Evolutionary conservation across 2,113 vertebrate genomes (phyloP), one percentile per base, ranked within the genome.

Genomic region (Brachyistius frenatus): DNA sequence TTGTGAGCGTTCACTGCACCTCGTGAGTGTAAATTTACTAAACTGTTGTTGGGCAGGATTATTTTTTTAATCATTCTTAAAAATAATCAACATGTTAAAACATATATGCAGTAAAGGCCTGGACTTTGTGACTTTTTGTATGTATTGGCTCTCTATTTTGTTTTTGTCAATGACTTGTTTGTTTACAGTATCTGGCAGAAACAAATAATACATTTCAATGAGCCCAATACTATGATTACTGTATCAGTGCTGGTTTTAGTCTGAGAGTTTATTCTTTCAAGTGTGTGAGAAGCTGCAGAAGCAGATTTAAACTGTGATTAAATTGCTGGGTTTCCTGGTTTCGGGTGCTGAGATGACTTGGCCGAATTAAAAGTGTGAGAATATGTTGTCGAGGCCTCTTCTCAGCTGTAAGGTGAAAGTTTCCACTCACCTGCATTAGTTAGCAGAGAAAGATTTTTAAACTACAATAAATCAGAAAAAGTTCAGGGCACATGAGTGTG

Each of bases 291-390:
- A 23, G 6, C 52, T 71, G 46, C 83, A 66, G 54, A 32, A 1
- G 30, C 41, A 73, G 81, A 84, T 86, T 80, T 56, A 16, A 35
- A 47, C 68, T 33, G 61, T 75, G 81, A 88, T 88, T 88, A 16
- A 13, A 23, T 23, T 15, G 2, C 56, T 39, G 32, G 66, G 35
- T 87, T 88, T 88, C 76, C 75, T 81, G 86, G 64, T 86, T 85
- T 87, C 75, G 4, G 5, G 35, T 81, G 2, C 16, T 64, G 62
- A 55, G 8, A 76, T 84, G 69, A 74, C 65, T 73, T 37, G 0
- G 13, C 6, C 52, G 1, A 33, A 64, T 78, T 54, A 3, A 3
- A 58, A 63, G 56, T 66, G 30, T 65, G 61, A 67, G 35, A 69
- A 75, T 2, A 30, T 2, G 0, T 52, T 39, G 39, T 5, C 31